Conservation (phyloP, 64 coral and sea anemone genomes). For the Montipora cactus region DNA sequence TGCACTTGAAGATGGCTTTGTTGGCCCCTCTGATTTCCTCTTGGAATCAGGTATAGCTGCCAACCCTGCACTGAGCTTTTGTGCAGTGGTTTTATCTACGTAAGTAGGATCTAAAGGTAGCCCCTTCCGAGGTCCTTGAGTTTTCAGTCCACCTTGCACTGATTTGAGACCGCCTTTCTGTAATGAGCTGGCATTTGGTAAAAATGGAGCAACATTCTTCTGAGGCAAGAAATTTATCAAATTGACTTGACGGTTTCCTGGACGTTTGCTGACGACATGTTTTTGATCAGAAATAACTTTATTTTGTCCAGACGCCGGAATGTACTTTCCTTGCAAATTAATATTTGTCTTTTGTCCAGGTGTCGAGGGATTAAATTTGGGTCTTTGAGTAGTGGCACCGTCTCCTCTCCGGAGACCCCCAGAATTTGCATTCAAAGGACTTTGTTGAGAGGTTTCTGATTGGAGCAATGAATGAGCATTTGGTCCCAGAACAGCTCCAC, state of each 20-base stretch:
- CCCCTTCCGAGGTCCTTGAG: not conserved
- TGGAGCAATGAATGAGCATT: slow-evolving; percentile 44
- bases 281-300: not conserved
- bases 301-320: not conserved
- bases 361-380: no score
- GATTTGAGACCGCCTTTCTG: not conserved
- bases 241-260: not conserved
- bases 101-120: not conserved
- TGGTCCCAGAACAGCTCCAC: slow-evolving; percentile 31
- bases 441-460: not conserved
- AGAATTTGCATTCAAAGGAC: not conserved
- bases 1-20: not conserved
- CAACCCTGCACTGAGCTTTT: not conserved
- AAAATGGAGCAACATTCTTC: not conserved
- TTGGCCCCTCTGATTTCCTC: not conserved
- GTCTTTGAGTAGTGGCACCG: no score
- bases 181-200: not conserved
- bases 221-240: not conserved
- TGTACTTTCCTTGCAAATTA: no score
- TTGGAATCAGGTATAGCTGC: not conserved
- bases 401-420: no score
- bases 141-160: not conserved
- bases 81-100: slow-evolving; percentile 20
- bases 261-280: not conserved
- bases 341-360: no score